Percentiles rank a stretch among this genome's conserved stretches.
Conservation (phyloP, 1,140 invertebrate genomes). For the Platorchestia sp. region DNA sequence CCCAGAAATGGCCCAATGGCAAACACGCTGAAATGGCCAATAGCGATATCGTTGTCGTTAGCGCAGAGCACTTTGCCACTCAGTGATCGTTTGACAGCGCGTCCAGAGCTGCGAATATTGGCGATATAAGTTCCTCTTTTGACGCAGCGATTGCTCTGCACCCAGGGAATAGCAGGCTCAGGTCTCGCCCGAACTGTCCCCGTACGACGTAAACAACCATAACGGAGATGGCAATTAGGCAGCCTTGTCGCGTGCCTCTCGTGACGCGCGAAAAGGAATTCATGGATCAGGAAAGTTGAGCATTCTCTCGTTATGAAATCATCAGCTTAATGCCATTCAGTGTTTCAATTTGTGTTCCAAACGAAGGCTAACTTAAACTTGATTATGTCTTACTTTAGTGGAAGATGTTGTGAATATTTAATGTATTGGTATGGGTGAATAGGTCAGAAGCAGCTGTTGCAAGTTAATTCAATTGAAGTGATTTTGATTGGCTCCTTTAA, state of each 20-base stretch:
- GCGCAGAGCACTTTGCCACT: neutral
- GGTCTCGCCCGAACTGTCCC: neutral
- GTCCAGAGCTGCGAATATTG: neutral
- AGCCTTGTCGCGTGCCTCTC: neutral
- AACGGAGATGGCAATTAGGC: neutral
- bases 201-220: neutral
- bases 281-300: neutral
- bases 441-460: too few species aligned
- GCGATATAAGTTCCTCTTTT: conserved; percentile 18
- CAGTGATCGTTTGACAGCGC: conserved; percentile 24
- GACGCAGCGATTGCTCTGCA: neutral
- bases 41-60: conserved; percentile 32
- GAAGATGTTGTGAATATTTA: too few species aligned
- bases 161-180: neutral
- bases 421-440: too few species aligned
- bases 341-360: neutral
- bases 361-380: neutral
- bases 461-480: too few species aligned
- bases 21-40: conserved; percentile 13
- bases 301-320: neutral
- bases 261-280: neutral
- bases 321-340: neutral
- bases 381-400: too few species aligned
- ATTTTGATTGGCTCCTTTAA: too few species aligned
- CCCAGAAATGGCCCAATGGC: conserved; percentile 32